phyloP scores from a whole-genome alignment of 2,888 invertebrate species.

The Hirtodrosophila trivittata region DNA sequence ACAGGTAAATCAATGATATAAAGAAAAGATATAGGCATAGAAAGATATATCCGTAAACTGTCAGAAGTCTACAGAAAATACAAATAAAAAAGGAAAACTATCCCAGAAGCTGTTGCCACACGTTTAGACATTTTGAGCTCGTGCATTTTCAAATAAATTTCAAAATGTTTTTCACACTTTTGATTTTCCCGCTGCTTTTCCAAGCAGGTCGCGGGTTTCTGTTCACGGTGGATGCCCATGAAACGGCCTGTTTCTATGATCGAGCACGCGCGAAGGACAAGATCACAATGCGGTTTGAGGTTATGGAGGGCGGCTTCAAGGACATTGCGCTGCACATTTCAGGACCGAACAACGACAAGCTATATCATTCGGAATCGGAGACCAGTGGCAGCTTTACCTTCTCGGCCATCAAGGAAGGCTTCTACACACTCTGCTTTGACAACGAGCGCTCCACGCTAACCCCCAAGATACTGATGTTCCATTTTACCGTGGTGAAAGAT shows the following conservation, averaged over 20 bases:
- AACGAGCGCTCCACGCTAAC: constrained; percentile 58
- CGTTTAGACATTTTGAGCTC: background rate
- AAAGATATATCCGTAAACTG: too few relatives aligned
- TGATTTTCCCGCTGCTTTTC: constrained; percentile 2
- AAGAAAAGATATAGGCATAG: too few relatives aligned
- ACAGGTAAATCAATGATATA: too few relatives aligned
- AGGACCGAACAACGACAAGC: constrained; percentile 35
- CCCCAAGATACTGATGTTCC: constrained; percentile 68
- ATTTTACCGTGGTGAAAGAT: constrained; percentile 44
- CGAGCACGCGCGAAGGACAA: constrained; percentile 41
- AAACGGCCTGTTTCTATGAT: constrained; percentile 61
- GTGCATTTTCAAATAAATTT: background rate
- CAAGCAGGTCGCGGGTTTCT: constrained; percentile 29
- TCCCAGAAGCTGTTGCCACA: background rate
- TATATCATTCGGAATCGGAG: constrained; percentile 41
- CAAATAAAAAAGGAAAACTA: too few relatives aligned
- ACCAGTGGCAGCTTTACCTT: constrained; percentile 59
- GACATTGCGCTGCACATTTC: constrained; percentile 50
- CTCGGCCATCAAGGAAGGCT: constrained; percentile 39
- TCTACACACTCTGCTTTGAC: constrained; percentile 56
- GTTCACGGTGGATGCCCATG: constrained; percentile 65
- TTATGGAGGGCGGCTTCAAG: constrained; percentile 69
- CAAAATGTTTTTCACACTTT: constrained; percentile 33
- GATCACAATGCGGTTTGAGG: constrained; percentile 59
- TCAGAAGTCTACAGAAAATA: too few relatives aligned